Evolutionary conservation across 2,797 vertebrate genomes (phyloP).

Genomic region (Lerista edwardsae): DNA sequence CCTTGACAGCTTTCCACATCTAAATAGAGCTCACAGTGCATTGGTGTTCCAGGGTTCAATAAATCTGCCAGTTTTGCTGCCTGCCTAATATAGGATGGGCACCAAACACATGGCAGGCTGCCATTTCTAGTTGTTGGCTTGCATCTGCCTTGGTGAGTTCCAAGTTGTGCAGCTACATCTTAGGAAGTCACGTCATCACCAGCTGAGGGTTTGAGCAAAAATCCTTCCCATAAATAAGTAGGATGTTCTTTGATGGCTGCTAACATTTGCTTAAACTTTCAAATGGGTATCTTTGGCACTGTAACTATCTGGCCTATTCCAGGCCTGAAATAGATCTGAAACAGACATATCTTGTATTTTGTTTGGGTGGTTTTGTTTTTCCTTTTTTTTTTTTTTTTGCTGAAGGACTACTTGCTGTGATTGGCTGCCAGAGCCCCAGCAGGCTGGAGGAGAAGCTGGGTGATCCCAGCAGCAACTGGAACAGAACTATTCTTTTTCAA

Average conservation of each 20-base stretch:
- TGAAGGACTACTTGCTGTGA: conserved; percentile 24
- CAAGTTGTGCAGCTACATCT: not conserved
- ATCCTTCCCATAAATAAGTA: conserved; percentile 16
- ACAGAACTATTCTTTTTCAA: not conserved
- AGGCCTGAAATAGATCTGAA: conserved; percentile 33
- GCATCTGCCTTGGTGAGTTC: not conserved
- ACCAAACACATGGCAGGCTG: not conserved
- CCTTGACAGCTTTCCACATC: no score
- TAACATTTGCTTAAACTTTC: conserved; percentile 32
- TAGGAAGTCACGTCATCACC: not conserved
- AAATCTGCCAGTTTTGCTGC: not conserved
- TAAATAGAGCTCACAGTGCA: not conserved
- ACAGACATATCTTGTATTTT: not conserved
- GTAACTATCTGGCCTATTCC: conserved; percentile 11
- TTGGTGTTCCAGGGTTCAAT: not conserved
- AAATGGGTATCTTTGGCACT: conserved; percentile 23
- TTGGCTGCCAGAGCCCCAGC: conserved; percentile 25
- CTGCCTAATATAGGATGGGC: not conserved
- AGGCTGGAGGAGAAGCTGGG: conserved; percentile 8
- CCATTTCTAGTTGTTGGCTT: not conserved
- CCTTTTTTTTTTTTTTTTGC: conserved; percentile 6
- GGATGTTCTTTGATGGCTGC: conserved; percentile 18
- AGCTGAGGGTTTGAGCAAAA: not conserved
- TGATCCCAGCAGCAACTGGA: conserved; percentile 3
- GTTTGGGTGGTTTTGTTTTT: no score